Evolutionary conservation across 2,797 vertebrate species (phyloP).

Genomic region (Mormyrus proboscirostris): DNA sequence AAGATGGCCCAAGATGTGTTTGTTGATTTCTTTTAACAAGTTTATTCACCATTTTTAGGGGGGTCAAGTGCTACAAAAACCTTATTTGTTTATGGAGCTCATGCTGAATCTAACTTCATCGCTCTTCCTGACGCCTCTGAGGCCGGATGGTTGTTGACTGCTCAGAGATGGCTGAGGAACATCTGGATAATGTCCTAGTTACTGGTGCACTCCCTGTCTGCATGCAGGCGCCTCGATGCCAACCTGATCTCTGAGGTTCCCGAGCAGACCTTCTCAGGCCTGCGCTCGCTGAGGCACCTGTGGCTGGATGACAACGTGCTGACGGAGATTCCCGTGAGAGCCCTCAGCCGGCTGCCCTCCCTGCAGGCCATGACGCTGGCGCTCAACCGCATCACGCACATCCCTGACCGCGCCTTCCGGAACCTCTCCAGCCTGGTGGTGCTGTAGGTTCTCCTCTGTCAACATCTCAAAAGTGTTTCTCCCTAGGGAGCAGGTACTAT

Average conservation of each 20-base stretch:
- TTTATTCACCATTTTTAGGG: background rate
- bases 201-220: background rate
- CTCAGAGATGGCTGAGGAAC: background rate
- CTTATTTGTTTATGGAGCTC: background rate
- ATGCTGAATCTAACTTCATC: background rate
- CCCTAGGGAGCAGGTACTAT: background rate
- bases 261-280: constrained; percentile 74
- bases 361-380: constrained; percentile 95
- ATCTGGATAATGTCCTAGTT: background rate
- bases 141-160: background rate
- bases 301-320: constrained; percentile 92
- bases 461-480: background rate
- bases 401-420: constrained; percentile 84
- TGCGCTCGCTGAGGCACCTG: constrained; percentile 81
- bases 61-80: background rate
- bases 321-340: constrained; percentile 78
- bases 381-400: constrained; percentile 82
- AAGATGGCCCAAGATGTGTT: background rate
- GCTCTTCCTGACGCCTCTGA: background rate
- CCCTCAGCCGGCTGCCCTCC: constrained; percentile 73
- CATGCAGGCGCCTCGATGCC: constrained; percentile 82
- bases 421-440: constrained; percentile 92
- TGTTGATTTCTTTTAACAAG: background rate
- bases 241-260: constrained; percentile 87
- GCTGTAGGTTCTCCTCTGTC: constrained; percentile 67